phyloP scores from a whole-genome alignment of 2,113 vertebrate species.

The Morone chrysops region DNA sequence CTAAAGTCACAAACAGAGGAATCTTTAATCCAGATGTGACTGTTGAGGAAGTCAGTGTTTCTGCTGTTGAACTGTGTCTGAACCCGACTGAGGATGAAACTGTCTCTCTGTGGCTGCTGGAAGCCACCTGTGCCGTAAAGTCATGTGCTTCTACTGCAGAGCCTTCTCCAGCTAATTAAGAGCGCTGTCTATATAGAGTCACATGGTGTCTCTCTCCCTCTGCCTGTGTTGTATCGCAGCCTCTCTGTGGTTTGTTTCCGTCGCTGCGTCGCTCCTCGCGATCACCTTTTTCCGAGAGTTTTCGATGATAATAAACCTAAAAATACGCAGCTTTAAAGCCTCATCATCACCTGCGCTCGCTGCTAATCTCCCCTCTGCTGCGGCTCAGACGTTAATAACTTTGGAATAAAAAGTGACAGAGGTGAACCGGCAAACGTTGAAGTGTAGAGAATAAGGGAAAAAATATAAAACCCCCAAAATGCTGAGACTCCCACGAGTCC shows the following conservation, averaged over 20 bases:
- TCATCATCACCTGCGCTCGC: background rate
- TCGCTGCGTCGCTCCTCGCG: background rate
- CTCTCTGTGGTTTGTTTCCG: background rate
- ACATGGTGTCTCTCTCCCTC: too few relatives aligned
- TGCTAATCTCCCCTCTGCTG: conserved; percentile 13
- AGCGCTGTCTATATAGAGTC: too few relatives aligned
- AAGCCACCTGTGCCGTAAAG: too few relatives aligned
- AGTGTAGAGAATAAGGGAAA: conserved; percentile 4
- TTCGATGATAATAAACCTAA: background rate
- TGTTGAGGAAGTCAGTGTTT: background rate
- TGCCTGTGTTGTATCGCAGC: too few relatives aligned
- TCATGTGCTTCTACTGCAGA: background rate
- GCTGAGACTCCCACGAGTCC: conserved; percentile 8
- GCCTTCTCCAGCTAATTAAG: background rate
- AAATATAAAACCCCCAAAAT: conserved; percentile 1
- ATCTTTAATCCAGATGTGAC: background rate
- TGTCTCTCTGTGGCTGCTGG: background rate
- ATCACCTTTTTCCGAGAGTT: background rate
- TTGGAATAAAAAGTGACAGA: conserved; percentile 35
- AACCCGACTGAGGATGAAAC: background rate
- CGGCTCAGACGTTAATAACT: conserved; percentile 43
- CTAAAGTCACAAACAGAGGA: background rate
- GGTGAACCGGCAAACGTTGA: conserved; percentile 32
- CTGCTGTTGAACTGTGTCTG: conserved; percentile 29
- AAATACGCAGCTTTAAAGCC: background rate